Evolutionary conservation across 2,888 invertebrate species (phyloP).

Genomic region (Leptinotarsa tumamoca): DNA sequence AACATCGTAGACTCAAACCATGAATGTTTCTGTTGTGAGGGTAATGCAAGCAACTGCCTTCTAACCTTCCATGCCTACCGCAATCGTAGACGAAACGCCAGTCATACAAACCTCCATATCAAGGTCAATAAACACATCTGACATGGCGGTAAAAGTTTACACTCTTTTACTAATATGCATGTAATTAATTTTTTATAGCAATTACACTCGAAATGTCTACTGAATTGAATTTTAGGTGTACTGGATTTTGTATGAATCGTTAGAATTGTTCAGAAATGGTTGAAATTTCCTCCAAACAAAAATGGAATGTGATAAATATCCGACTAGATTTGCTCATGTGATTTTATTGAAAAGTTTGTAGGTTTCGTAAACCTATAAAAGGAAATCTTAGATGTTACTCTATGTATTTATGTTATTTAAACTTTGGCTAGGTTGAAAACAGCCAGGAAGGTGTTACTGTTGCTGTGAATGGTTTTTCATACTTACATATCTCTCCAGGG

Average conservation of each 20-base stretch:
- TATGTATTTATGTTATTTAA: slow-evolving; percentile 60
- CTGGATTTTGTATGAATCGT: background rate
- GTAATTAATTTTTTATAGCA: no score
- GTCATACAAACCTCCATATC: no score
- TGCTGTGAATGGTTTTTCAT: slow-evolving; percentile 60
- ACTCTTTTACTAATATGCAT: no score
- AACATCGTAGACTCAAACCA: no score
- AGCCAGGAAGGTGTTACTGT: slow-evolving; percentile 59
- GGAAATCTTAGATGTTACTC: slow-evolving; percentile 49
- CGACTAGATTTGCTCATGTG: slow-evolving; percentile 53
- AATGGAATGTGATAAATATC: slow-evolving; percentile 38
- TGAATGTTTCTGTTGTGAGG: no score
- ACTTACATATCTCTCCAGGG: slow-evolving; percentile 69
- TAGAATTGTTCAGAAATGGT: background rate
- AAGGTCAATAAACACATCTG: no score
- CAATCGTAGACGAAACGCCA: no score
- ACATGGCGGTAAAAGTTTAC: no score
- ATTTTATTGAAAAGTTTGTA: slow-evolving; percentile 48
- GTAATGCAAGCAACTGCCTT: no score
- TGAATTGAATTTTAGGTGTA: background rate
- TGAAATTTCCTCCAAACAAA: background rate
- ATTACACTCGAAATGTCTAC: no score
- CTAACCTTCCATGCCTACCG: no score
- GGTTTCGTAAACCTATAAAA: slow-evolving; percentile 39
- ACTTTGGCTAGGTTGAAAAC: slow-evolving; percentile 48